These are phyloP conservation scores for Patella pellucida DNA, from an alignment of 2,888 invertebrate genomes.

Conservation along the genomic window DNA sequence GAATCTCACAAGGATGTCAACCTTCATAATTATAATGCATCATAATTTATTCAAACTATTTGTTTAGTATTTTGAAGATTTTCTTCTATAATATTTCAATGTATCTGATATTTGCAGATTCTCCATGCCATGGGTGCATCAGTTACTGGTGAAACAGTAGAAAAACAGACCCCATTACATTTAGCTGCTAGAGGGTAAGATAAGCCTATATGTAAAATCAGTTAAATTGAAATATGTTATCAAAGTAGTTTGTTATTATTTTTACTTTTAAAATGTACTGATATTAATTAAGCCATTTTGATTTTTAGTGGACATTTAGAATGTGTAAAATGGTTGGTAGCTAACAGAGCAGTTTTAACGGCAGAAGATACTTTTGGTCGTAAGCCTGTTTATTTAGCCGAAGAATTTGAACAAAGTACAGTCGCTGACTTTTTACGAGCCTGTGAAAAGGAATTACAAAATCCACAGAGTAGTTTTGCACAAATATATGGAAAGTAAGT, in stretches of 20 bases:
- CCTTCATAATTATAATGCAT: background rate
- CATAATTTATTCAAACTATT: background rate
- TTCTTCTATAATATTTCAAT: background rate
- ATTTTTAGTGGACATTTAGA: conserved; percentile 62
- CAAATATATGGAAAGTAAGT: conserved; percentile 35
- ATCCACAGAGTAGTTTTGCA: conserved; percentile 55
- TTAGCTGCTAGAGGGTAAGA: conserved; percentile 63
- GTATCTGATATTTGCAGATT: conserved; percentile 42
- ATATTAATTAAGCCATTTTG: background rate
- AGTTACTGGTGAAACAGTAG: conserved; percentile 52
- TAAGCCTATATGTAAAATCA: no score
- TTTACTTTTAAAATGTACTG: background rate
- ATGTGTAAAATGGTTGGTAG: conserved; percentile 66
- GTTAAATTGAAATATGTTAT: background rate
- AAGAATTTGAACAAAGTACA: conserved; percentile 54
- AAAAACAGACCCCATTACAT: conserved; percentile 63
- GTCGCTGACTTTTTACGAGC: conserved; percentile 56
- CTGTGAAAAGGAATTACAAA: conserved; percentile 50
- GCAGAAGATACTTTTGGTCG: conserved; percentile 56
- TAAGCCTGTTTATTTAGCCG: conserved; percentile 55
- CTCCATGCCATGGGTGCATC: conserved; percentile 63
- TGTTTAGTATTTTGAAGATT: background rate
- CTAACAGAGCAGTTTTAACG: conserved; percentile 54
- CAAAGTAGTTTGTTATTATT: background rate
- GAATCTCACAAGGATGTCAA: background rate